phyloP scores from a whole-genome alignment of 2,113 vertebrate species.

The Mus pahari region DNA sequence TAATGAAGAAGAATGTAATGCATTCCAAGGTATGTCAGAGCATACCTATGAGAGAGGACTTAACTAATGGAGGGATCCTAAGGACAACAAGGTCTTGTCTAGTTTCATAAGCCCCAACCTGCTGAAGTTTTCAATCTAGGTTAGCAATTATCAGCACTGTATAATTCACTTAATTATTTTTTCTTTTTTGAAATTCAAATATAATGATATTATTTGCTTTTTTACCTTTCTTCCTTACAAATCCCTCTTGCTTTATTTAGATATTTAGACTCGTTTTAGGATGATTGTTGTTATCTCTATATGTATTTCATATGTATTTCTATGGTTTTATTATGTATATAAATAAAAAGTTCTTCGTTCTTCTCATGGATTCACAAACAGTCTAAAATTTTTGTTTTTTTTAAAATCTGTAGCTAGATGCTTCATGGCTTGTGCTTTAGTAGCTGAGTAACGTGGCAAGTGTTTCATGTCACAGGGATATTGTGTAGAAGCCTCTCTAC shows the following conservation, averaged over 20 bases:
- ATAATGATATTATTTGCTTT: background rate
- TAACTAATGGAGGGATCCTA: background rate
- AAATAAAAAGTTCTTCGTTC: background rate
- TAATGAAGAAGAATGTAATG: background rate
- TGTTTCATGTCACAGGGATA: background rate
- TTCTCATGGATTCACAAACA: background rate
- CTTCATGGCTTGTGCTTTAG: background rate
- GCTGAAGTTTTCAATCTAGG: background rate
- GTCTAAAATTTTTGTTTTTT: constrained; percentile 16
- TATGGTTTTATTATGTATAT: background rate
- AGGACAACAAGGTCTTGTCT: background rate
- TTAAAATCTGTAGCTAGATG: background rate
- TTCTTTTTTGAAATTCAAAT: background rate
- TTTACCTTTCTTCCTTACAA: background rate
- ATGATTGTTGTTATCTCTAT: background rate
- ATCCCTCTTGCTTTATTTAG: background rate
- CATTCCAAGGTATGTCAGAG: background rate
- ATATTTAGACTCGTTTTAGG: background rate
- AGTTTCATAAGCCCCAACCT: background rate
- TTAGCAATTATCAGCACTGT: background rate
- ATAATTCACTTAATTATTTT: background rate
- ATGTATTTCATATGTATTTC: background rate
- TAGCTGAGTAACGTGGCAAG: background rate
- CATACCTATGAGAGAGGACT: background rate
- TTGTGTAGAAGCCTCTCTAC: background rate